phyloP scores from a whole-genome alignment of 2,888 invertebrate genomes.

The Troilus luridus region DNA sequence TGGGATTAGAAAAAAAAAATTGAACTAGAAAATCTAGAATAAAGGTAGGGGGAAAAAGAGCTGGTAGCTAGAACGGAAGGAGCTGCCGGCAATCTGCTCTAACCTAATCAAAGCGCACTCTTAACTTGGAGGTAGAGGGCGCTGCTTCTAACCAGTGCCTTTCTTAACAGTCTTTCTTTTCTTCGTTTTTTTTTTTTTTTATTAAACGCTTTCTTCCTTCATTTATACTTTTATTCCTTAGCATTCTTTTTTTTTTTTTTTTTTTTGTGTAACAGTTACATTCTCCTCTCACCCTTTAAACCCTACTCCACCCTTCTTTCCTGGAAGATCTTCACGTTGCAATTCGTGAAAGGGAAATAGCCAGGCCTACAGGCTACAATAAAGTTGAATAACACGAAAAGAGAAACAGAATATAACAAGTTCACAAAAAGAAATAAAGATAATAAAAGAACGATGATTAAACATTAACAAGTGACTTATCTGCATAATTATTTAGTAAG shows the following conservation, averaged over 20 bases:
- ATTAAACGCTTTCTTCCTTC: slow-evolving; percentile 39
- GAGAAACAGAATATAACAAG: not conserved
- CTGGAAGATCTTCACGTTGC: not conserved
- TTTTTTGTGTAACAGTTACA: not conserved
- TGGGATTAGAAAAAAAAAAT: not conserved
- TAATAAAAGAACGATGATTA: too few species aligned
- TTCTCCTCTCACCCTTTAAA: not conserved
- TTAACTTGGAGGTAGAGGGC: not conserved
- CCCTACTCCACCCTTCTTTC: not conserved
- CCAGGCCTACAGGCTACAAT: not conserved
- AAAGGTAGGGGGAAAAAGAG: not conserved
- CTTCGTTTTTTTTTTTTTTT: slow-evolving; percentile 3
- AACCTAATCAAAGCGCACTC: slow-evolving; percentile 36
- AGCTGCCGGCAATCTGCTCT: slow-evolving; percentile 11
- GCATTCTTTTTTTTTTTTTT: slow-evolving; percentile 25
- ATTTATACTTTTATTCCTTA: slow-evolving; percentile 15
- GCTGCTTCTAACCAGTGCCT: not conserved
- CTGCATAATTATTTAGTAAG: too few species aligned
- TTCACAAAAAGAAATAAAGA: too few species aligned
- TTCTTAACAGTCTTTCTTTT: not conserved
- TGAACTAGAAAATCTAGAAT: not conserved
- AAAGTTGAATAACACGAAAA: not conserved
- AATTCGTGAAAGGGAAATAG: not conserved
- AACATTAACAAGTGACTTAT: too few species aligned
- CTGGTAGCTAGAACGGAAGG: not conserved